Base-by-base conservation (phyloP, 2,797 vertebrate species). In the Acanthurus leucopareius region DNA sequence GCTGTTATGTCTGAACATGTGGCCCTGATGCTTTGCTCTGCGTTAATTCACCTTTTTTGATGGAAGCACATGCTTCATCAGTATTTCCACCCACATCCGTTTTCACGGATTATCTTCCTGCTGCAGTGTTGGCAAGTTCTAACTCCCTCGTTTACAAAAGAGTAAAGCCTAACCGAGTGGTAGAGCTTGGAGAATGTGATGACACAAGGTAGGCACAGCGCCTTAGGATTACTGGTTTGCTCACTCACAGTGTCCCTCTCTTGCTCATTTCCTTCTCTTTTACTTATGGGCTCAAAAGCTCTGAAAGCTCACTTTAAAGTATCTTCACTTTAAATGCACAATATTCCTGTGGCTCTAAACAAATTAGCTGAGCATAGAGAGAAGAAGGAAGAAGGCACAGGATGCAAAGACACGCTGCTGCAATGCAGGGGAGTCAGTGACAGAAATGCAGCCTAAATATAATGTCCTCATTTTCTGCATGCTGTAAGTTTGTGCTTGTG, bases 41-140 rank as follows among this genome's bases (percentile, higher is more conserved):
- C 62, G 4, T 82, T 73, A 48, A 16, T 65, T 51, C 67, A 69
- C 70, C 52, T 32, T 86, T 86, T 88, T 69, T 45, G 45, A 85
- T 77, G 52, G 68, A 77, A 88, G 83, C 70, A 19, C 59, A 69
- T 74, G 74, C 83, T 89, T 86, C 77, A 83, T 86, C 78, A 83
- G 57, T 82, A 91, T 87, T 86, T 84, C 87, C 86, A 49, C 91
- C 91, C 87, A 93, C 92, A 85, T 71, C 49, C 40, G 0, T 86
- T 82, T 88, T 80, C 75, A 73, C 22, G 52, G 90, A 93, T 93
- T 87, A 91, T 79, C 68, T 83, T 62, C 14, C 45, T 48, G 83
- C 89, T 87, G 90, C 90, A 88, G 80, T 58, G 84, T 70, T 86
- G 85, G 81, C 89, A 84, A 75, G 53, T 86, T 83, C 77, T 69